Evolutionary conservation across 1,140 invertebrate genomes (phyloP).

Genomic region (Drosophila melanica): DNA sequence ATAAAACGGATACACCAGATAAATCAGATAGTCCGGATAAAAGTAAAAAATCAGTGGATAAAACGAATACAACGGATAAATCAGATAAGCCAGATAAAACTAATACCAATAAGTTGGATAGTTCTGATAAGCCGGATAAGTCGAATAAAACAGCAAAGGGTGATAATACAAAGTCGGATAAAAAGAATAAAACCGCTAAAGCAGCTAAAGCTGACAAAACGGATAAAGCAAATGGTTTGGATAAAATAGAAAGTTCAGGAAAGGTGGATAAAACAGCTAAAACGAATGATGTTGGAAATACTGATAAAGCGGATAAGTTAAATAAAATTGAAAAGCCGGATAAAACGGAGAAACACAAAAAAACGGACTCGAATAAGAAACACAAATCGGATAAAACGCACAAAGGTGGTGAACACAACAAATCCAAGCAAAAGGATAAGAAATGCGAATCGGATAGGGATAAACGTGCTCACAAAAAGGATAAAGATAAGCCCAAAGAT

Average conservation of each 20-base stretch:
- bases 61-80: not conserved
- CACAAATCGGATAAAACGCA: conserved; percentile 10
- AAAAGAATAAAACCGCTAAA: not conserved
- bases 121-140: not conserved
- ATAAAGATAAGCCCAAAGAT: not conserved
- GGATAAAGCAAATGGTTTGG: not conserved
- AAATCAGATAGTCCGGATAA: not conserved
- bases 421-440: conserved; percentile 8
- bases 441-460: not conserved
- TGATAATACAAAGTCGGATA: not conserved
- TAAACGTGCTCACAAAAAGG: not conserved
- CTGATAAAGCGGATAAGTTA: not conserved
- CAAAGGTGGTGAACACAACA: conserved; percentile 3
- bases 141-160: not conserved
- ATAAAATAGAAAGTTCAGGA: not conserved
- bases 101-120: not conserved
- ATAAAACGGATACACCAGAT: not conserved
- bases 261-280: not conserved
- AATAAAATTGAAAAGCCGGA: conserved; percentile 8
- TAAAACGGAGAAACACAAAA: not conserved
- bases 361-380: not conserved
- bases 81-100: not conserved
- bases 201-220: not conserved
- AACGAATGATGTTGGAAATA: not conserved
- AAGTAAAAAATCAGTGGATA: not conserved